Conservation (phyloP, 1,140 invertebrate species). For the Meloidogyne floridensis region DNA sequence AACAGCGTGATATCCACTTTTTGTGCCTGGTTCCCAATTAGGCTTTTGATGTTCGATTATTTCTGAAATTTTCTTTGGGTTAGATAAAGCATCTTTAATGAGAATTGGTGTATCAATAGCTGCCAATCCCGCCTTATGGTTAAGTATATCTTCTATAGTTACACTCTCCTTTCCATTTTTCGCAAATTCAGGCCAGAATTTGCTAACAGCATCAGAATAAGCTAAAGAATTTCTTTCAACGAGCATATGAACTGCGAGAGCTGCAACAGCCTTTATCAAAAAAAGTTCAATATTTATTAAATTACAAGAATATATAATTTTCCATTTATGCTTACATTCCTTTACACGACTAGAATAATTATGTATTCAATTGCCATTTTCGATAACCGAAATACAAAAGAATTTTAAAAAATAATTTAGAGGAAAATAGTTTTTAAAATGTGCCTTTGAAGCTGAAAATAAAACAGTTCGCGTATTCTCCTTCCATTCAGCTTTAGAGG, state of each 20-base stretch:
- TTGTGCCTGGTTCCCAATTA: constrained; percentile 58
- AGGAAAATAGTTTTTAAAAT: neutral
- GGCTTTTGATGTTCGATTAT: constrained; percentile 56
- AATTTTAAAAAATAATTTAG: constrained; percentile 25
- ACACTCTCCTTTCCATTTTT: constrained; percentile 67
- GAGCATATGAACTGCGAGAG: constrained; percentile 65
- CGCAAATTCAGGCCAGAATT: constrained; percentile 69
- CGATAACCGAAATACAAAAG: no score
- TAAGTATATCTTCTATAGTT: constrained; percentile 67
- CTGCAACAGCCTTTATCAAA: constrained; percentile 61
- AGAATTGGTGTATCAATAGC: constrained; percentile 31
- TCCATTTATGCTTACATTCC: no score
- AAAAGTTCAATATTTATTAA: neutral
- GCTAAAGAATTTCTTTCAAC: constrained; percentile 66
- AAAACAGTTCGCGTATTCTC: constrained; percentile 57
- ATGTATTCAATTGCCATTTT: no score
- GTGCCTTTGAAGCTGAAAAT: constrained; percentile 59
- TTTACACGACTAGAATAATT: no score
- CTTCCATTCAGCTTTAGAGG: constrained; percentile 51
- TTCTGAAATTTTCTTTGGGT: constrained; percentile 47
- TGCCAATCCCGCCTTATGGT: constrained; percentile 65
- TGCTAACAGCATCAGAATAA: constrained; percentile 65
- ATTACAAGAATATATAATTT: neutral
- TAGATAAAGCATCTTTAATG: constrained; percentile 25
- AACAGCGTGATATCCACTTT: constrained; percentile 67